Conservation (phyloP, 2,888 invertebrate species). For the Chymomyza amoena region DNA sequence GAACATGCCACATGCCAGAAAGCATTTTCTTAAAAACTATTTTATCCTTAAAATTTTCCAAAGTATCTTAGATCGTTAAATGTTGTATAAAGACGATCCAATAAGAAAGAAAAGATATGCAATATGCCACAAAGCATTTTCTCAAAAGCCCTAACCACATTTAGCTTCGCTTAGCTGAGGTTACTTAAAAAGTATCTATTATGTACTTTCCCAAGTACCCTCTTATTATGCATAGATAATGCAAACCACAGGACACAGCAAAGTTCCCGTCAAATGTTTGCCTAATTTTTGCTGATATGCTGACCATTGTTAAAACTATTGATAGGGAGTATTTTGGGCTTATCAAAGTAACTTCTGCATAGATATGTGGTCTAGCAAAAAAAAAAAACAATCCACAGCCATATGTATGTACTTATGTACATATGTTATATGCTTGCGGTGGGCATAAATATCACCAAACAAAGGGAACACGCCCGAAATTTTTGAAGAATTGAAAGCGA, state of each 20-base stretch:
- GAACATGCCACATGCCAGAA: too few species aligned
- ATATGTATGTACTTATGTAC: not conserved
- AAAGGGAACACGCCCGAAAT: not conserved
- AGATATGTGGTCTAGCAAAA: not conserved
- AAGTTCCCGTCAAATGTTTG: constrained; percentile 2
- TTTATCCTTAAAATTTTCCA: too few species aligned
- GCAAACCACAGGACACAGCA: not conserved
- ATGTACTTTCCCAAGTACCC: not conserved
- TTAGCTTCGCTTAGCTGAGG: not conserved
- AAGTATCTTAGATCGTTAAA: too few species aligned
- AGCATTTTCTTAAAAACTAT: too few species aligned
- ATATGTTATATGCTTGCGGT: not conserved
- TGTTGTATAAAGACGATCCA: too few species aligned
- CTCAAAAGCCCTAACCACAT: not conserved
- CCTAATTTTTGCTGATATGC: constrained; percentile 28
- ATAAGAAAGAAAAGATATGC: too few species aligned
- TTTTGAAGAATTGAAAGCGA: not conserved
- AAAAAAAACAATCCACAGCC: not conserved
- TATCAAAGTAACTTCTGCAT: constrained; percentile 25
- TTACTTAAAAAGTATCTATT: not conserved
- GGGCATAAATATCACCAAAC: not conserved
- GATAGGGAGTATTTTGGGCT: constrained; percentile 39
- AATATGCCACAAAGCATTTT: too few species aligned
- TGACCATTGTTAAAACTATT: constrained; percentile 2
- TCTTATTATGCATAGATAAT: not conserved